These are phyloP conservation scores for Drosophila aldrichi DNA, from an alignment of 2,888 invertebrate species.

Conservation along the genomic window DNA sequence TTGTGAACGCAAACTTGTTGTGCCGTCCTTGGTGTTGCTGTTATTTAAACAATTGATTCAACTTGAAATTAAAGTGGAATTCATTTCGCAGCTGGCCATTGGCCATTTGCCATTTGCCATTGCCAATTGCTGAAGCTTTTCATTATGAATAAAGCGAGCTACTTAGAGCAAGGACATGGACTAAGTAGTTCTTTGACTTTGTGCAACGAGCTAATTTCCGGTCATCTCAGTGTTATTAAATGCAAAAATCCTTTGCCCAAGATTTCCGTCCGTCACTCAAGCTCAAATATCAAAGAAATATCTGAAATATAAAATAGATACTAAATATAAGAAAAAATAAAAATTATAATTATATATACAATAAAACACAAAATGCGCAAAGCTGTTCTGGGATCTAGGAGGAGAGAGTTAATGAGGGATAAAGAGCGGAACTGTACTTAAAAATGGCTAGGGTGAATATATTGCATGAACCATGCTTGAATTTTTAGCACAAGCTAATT, in stretches of 20 bases:
- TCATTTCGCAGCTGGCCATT: constrained; percentile 13
- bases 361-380: constrained; percentile 16
- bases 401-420: too few species aligned
- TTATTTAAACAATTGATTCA: constrained; percentile 24
- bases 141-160: background rate
- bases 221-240: constrained; percentile 21
- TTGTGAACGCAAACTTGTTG: constrained; percentile 37
- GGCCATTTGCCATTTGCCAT: background rate
- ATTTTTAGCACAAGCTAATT: background rate
- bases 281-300: constrained; percentile 32
- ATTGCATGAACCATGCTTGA: background rate
- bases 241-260: constrained; percentile 38
- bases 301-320: constrained; percentile 8
- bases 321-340: background rate
- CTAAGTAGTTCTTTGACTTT: constrained; percentile 34
- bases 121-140: background rate
- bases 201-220: constrained; percentile 59
- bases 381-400: constrained; percentile 20
- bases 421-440: background rate
- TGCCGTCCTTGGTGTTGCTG: constrained; percentile 11
- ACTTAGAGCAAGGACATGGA: constrained; percentile 18
- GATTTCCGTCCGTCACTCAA: constrained; percentile 20
- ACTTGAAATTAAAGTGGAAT: constrained; percentile 47
- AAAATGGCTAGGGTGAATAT: background rate
- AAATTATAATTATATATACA: constrained; percentile 4